Evolutionary conservation across 2,888 invertebrate genomes (phyloP), one percentile per base, ranked within the genome.

Genomic region (Lepas anatifera): DNA sequence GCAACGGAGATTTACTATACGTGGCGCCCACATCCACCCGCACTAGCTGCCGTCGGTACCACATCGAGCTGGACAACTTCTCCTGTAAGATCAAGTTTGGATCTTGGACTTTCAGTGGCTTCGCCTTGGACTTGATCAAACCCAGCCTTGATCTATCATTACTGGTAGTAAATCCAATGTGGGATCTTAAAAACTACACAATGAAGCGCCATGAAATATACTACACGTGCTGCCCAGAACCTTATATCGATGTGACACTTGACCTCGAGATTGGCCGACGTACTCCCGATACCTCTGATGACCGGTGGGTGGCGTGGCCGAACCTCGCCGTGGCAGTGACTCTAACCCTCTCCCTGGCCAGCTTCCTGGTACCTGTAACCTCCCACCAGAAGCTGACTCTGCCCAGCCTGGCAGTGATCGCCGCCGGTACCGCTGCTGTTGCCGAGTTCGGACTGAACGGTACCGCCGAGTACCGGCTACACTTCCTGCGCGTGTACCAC

Each of bases 361-460:
- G 6, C 22, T 35, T 58, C 35, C 35, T 58, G 35, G 32, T 58
- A 35, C 58, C 58, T 32, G 58, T 35, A 18, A 35, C 25, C 58
- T 58, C 58, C 32, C 32, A 32, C 0, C 58, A 58, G 58, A 58
- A 58, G 58, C 58, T 58, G 58, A 58, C 58, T 18, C 58, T 58
- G 58, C 58, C 58, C 58, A 22, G 32, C 22, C 32, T 58, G 18
- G 16, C 18, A 1, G 22, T 58, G 58, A 18, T 35, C 22, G 58
- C 32, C 8, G 58, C 58, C 58, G 58, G 58, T 35, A 8, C 7
- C 2, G 58, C 58, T 18, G 58, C 18, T 8, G 6, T 58, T 35
- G 18, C 58, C 32, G 58, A 58, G 58, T 35, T 35, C 58, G 58
- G 58, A 32, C 35, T 35, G 32, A 35, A 22, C 22, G 58, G 58